Conservation (phyloP, 1,140 invertebrate species). For the Oryzaephilus surinamensis region DNA sequence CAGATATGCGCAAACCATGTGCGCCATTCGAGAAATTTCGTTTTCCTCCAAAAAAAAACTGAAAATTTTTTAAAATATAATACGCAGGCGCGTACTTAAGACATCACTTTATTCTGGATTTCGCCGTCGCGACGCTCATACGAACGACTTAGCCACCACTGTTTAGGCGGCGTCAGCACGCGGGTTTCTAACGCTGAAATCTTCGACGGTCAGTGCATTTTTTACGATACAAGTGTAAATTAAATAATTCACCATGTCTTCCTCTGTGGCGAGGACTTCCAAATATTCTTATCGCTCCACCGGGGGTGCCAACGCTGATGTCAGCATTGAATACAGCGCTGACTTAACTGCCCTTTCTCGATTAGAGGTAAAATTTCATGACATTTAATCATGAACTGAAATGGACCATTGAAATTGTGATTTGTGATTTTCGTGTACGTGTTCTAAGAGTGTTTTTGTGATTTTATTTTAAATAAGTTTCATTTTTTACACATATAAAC, state of each 20-base stretch:
- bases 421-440: conserved; percentile 12
- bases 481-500: not conserved
- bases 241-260: conserved; percentile 42
- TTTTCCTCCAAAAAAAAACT: too few species aligned
- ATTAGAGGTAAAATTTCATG: conserved; percentile 74
- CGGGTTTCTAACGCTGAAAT: conserved; percentile 32
- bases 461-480: not conserved
- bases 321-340: conserved; percentile 87
- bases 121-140: conserved; percentile 35
- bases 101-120: conserved; percentile 23
- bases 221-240: not conserved
- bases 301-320: conserved; percentile 64
- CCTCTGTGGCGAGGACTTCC: conserved; percentile 69
- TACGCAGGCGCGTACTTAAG: conserved; percentile 12
- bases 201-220: conserved; percentile 31
- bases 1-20: conserved; percentile 18
- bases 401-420: conserved; percentile 3
- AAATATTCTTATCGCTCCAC: conserved; percentile 82
- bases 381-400: conserved; percentile 8
- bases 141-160: conserved; percentile 37
- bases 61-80: too few species aligned
- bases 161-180: conserved; percentile 32
- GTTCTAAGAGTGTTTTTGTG: conserved; percentile 3
- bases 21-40: conserved; percentile 7
- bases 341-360: conserved; percentile 84